Evolutionary conservation across 1,140 invertebrate species (phyloP).

Genomic region (Drosophila sechellia): DNA sequence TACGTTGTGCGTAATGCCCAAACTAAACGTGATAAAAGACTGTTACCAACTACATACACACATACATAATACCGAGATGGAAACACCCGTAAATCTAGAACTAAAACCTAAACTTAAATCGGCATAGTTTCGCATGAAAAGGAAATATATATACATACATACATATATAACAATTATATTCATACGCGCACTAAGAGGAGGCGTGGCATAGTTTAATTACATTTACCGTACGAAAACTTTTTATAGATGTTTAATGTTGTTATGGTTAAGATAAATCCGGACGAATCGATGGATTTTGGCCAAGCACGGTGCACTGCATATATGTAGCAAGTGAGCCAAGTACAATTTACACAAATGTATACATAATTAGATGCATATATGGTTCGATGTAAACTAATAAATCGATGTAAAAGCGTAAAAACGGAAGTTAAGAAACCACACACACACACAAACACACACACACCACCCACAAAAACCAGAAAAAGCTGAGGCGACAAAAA

Average conservation of each 20-base stretch:
- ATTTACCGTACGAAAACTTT: slow-evolving; percentile 45
- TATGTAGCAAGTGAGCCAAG: slow-evolving; percentile 50
- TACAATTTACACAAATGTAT: slow-evolving; percentile 67
- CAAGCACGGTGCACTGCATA: slow-evolving; percentile 4
- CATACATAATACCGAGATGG: slow-evolving; percentile 41
- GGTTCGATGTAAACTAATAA: slow-evolving; percentile 38
- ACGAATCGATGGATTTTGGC: slow-evolving; percentile 5
- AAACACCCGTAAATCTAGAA: slow-evolving; percentile 34
- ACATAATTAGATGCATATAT: slow-evolving; percentile 37
- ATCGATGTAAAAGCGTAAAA: slow-evolving; percentile 33
- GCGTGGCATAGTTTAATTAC: slow-evolving; percentile 35
- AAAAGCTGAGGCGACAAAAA: slow-evolving; percentile 23
- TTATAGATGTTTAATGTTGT: slow-evolving; percentile 59
- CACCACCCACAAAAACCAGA: slow-evolving; percentile 18
- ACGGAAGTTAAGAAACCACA: slow-evolving; percentile 9
- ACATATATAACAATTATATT: slow-evolving; percentile 21
- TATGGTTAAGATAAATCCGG: slow-evolving; percentile 26
- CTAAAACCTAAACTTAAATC: slow-evolving; percentile 50
- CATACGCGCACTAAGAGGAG: background rate
- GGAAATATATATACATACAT: slow-evolving; percentile 20
- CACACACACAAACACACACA: background rate
- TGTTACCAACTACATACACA: slow-evolving; percentile 65
- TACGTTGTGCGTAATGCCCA: slow-evolving; percentile 53
- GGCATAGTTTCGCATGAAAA: slow-evolving; percentile 30
- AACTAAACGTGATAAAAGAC: slow-evolving; percentile 81